phyloP scores from a whole-genome alignment of 2,797 vertebrate species.

The Notamacropus eugenii region DNA sequence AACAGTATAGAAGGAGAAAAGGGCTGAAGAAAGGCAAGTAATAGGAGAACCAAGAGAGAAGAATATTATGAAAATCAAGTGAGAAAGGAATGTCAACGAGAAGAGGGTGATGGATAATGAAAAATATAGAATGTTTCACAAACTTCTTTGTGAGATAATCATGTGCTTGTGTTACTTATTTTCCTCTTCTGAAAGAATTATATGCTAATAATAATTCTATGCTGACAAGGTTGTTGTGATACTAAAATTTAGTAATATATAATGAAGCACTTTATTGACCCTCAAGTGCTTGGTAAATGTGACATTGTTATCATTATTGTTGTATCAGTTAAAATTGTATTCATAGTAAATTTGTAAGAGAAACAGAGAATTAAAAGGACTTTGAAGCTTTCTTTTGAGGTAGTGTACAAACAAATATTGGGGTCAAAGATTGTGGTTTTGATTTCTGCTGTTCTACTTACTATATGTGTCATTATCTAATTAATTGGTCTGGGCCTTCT shows the following conservation, averaged over 20 bases:
- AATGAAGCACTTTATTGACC: background rate
- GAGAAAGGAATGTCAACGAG: background rate
- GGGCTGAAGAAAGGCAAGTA: background rate
- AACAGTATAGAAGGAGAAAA: background rate
- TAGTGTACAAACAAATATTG: background rate
- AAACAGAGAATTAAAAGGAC: background rate
- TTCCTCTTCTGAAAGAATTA: background rate
- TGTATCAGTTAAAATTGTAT: background rate
- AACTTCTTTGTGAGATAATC: background rate
- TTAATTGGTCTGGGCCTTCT: background rate
- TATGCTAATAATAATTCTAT: background rate
- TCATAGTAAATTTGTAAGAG: background rate
- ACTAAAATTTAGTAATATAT: background rate
- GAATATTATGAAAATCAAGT: background rate
- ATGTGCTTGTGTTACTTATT: background rate
- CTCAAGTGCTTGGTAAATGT: background rate
- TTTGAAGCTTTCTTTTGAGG: background rate
- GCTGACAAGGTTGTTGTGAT: background rate
- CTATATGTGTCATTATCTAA: background rate
- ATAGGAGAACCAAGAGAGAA: background rate
- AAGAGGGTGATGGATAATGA: background rate
- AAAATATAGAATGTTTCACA: background rate
- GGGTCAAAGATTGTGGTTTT: background rate
- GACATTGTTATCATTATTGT: background rate
- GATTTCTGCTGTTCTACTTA: background rate